Base-by-base conservation (phyloP, 2,888 invertebrate genomes). In the Chouioia cunea region DNA sequence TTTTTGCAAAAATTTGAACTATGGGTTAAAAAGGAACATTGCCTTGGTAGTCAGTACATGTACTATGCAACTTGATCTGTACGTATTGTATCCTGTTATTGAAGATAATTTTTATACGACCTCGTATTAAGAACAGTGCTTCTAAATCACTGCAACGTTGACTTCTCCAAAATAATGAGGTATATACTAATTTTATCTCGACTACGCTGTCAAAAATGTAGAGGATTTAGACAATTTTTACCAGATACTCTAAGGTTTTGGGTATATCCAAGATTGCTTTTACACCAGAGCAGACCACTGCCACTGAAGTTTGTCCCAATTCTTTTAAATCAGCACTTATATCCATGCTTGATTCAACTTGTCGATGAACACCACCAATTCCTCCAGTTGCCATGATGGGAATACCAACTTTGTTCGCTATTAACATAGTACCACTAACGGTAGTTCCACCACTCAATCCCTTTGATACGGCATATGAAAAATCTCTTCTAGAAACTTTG, bases 221-320 rank as follows among this genome's bases (percentile, higher is more conserved):
- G 43, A 63, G 48, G 10, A 20, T 50, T 47, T 15, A 6, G 48
- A 10, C 10, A 10, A 10, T 70, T 81, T 87, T 86, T 87, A 96
- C 96, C 88, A 99, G 87, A 84, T 93, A 97, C 85, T 99, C 99
- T 57, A 99, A 88, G 0, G 99, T 99, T 82, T 93, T 92, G 3
- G 92, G 93, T 78, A 99, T 96, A 85, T 99, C 99, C 70, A 99
- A 89, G 78, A 99, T 98, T 20, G 98, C 97, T 87, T 99, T 99
- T 66, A 97, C 92, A 0, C 99, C 99, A 80, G 97, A 95, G 77
- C 96, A 97, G 2, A 99, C 92, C 6, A 99, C 97, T 56, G 95
- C 91, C 0, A 98, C 92, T 15, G 93, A 92, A 73, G 93, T 95
- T 70, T 93, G 90, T 0, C 97, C 94, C 64, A 99, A 88, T 85